These are phyloP conservation scores for Bujurquina vittata DNA, from an alignment of 2,113 vertebrate genomes.

Conservation along the genomic window DNA sequence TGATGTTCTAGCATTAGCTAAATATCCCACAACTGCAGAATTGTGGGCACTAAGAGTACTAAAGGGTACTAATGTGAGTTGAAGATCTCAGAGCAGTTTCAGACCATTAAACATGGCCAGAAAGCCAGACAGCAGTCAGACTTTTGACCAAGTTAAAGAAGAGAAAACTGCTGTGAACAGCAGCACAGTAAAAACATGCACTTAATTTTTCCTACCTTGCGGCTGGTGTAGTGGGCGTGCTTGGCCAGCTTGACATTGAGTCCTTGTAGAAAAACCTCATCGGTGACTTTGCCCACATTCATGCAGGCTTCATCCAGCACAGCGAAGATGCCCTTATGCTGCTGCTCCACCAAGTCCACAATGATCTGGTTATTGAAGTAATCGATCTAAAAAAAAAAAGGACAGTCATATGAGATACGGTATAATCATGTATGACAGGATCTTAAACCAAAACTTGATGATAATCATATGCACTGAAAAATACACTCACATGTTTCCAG, in stretches of 20 bases:
- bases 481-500: slow-evolving; percentile 89
- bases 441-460: not conserved
- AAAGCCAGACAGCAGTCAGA: not conserved
- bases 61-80: not conserved
- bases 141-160: not conserved
- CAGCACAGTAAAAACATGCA: not conserved
- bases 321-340: slow-evolving; percentile 96
- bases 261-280: slow-evolving; percentile 94
- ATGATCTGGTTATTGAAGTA: slow-evolving; percentile 99
- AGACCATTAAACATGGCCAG: not conserved
- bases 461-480: not conserved
- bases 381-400: slow-evolving; percentile 85
- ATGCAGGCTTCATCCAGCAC: slow-evolving; percentile 96
- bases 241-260: slow-evolving; percentile 92
- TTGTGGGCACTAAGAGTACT: not conserved
- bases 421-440: not conserved
- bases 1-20: not conserved
- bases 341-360: slow-evolving; percentile 96
- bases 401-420: not conserved
- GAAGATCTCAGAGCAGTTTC: no score
- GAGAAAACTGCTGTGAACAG: not conserved
- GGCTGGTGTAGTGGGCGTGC: slow-evolving; percentile 94
- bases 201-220: slow-evolving; percentile 85
- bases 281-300: slow-evolving; percentile 97
- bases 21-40: not conserved